Evolutionary conservation across 2,888 invertebrate genomes (phyloP).

Genomic region (Polydrusus cervinus): DNA sequence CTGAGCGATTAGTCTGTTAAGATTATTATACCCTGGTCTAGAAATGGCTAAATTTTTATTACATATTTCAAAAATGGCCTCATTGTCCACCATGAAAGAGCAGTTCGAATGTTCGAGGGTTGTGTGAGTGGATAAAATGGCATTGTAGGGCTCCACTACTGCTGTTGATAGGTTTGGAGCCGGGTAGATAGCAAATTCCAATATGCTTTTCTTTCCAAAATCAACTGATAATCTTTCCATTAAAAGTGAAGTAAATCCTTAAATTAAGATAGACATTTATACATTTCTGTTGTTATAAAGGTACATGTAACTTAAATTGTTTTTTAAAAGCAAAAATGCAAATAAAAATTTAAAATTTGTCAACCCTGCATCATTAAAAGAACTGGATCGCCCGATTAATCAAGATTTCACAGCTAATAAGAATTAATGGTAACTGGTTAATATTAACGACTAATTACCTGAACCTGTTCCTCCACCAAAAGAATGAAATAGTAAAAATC

Average conservation of each 20-base stretch:
- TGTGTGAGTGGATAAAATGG: slow-evolving; percentile 8
- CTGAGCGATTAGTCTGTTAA: slow-evolving; percentile 5
- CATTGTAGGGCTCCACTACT: slow-evolving; percentile 10
- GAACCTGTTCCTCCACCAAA: slow-evolving; percentile 88
- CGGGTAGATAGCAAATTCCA: slow-evolving; percentile 89
- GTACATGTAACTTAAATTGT: no score
- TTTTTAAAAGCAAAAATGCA: no score
- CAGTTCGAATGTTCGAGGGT: slow-evolving; percentile 7
- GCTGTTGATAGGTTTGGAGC: slow-evolving; percentile 74
- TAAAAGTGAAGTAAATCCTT: slow-evolving; percentile 79
- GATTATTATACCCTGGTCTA: slow-evolving; percentile 4
- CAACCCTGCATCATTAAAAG: no score
- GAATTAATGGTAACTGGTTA: no score
- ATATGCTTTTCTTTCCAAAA: slow-evolving; percentile 86
- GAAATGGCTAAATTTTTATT: slow-evolving; percentile 1
- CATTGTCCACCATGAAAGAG: slow-evolving; percentile 15
- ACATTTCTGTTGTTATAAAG: no score
- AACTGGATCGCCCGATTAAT: no score
- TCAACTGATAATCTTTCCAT: slow-evolving; percentile 87
- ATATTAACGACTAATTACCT: slow-evolving; percentile 31
- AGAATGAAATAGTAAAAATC: slow-evolving; percentile 89
- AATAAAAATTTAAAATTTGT: no score
- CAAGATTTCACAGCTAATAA: no score
- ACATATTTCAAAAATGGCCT: slow-evolving; percentile 21
- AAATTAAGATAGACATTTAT: no score